Conservation (phyloP, 37 sponge, comb jelly and placozoan species). For the Mnemiopsis leidyi region DNA sequence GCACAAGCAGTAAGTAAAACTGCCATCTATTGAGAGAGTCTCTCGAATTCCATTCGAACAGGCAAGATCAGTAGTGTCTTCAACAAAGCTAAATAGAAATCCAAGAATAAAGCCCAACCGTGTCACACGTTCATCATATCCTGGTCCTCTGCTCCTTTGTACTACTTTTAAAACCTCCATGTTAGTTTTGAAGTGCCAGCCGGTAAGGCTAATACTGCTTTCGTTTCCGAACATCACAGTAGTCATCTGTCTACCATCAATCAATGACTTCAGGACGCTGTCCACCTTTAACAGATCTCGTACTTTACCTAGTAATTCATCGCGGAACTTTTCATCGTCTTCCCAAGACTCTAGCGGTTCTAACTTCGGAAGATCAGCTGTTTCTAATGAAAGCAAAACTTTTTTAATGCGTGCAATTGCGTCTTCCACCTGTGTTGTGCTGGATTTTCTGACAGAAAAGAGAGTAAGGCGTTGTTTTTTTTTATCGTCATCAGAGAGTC, state of each 20-base stretch:
- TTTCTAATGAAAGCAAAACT: not conserved
- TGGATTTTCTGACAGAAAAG: not conserved
- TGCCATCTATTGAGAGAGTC: too few relatives aligned
- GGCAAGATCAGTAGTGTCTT: too few relatives aligned
- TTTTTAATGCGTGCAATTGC: not conserved
- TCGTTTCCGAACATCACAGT: not conserved
- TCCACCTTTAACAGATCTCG: not conserved
- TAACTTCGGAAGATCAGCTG: not conserved
- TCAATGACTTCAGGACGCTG: conserved; percentile 5
- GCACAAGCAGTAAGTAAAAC: conserved; percentile 15
- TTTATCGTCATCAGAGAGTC: not conserved
- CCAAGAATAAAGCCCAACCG: too few relatives aligned
- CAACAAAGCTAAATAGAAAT: too few relatives aligned
- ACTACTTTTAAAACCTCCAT: not conserved
- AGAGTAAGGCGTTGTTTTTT: not conserved
- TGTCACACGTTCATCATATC: too few relatives aligned
- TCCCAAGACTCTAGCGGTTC: not conserved
- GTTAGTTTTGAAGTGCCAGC: conserved; percentile 24
- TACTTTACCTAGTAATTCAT: not conserved
- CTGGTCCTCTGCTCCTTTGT: too few relatives aligned
- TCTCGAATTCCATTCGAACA: too few relatives aligned
- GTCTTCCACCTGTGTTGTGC: not conserved
- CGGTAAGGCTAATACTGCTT: not conserved
- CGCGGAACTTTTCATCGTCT: not conserved
- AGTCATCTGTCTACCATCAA: not conserved